Evolutionary conservation across 2,113 vertebrate species (phyloP), one percentile per base, ranked within the genome.

Genomic region (Ciconia stormi): DNA sequence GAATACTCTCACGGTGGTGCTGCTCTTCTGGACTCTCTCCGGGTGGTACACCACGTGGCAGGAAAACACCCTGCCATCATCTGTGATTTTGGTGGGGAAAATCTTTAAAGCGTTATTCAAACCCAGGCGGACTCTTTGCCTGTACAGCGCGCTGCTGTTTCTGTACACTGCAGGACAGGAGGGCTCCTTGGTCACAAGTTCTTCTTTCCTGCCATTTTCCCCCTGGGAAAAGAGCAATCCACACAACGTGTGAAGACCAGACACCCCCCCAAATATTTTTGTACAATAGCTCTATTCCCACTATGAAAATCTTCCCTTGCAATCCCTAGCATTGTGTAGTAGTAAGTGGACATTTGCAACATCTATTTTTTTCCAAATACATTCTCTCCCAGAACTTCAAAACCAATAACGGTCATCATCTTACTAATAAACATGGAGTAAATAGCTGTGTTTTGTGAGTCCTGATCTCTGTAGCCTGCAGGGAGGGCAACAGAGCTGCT

Each of bases 1-100:
- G 0, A 97, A 98, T 26, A 98, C 95, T 91, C 95, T 97, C 61
- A 98, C 81, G 0, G 30, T 97, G 73, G 94, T 98, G 72, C 89
- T 97, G 82, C 53, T 97, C 70, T 78, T 97, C 74, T 38, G 62
- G 52, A 86, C 87, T 94, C 92, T 96, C 44, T 94, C 91, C 0
- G 81, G 40, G 20, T 90, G 89, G 87, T 89, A n/a, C 22, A 7
- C 5, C 70, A 96, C 5, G 0, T 47, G 81, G 70, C 97, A 97
- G 71, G 93, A 97, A 71, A 98, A 98, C 25, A 66, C 94, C 34
- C 7, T 91, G 70, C 89, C 93, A 32, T 98, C 78, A 40, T 97
- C 97, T 0, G 14, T 61, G 61, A 97, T 88, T 89, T 95, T 88
- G 53, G 83, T 78, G 26, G 95, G 90, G 47, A 80, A 97, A 62